Evolutionary conservation across 2,888 invertebrate genomes (phyloP), one percentile per base, ranked within the genome.

Genomic region (Melanchra persicariae): DNA sequence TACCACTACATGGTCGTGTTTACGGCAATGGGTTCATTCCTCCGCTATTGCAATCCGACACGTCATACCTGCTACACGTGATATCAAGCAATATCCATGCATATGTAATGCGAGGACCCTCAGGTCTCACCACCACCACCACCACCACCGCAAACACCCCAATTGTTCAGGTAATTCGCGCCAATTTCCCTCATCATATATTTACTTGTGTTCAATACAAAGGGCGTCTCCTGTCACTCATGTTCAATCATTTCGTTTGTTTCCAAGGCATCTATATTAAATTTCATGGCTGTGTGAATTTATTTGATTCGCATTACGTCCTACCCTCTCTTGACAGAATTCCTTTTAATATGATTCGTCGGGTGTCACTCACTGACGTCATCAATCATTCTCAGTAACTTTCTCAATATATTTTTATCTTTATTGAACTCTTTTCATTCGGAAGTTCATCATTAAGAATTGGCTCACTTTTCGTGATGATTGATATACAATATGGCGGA

Each of bases 381-480:
- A 82, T 85, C 84, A 75, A 86, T 86, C 87, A 82, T 79, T 59
- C 55, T 54, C 60, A 58, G 62, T 64, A 78, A 75, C 83, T 85
- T 86, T 78, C 77, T 77, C 79, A 77, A 85, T 85, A 79, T 78
- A 83, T 75, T 72, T 79, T 86, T 77, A 79, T 82, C 79, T 80
- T 77, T 74, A 85, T 83, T 73, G 78, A 82, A 82, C 81, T 79
- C 70, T 74, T 86, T 84, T 75, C 72, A 74, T 80, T 83, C 66
- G 70, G 73, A 82, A 73, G 82, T 87, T 74, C 65, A 81, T 79
- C 71, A 79, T 84, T 84, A 77, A 61, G 70, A 66, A 66, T 74
- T 54, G 77, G 47, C 24, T 64, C n/a, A 30, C 22, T 69, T 70
- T 57, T 54, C 26, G 52, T 59, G 37, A 72, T 61, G 60, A 78